Evolutionary conservation across 2,113 vertebrate species (phyloP).

Genomic region (Eolophus roseicapilla): DNA sequence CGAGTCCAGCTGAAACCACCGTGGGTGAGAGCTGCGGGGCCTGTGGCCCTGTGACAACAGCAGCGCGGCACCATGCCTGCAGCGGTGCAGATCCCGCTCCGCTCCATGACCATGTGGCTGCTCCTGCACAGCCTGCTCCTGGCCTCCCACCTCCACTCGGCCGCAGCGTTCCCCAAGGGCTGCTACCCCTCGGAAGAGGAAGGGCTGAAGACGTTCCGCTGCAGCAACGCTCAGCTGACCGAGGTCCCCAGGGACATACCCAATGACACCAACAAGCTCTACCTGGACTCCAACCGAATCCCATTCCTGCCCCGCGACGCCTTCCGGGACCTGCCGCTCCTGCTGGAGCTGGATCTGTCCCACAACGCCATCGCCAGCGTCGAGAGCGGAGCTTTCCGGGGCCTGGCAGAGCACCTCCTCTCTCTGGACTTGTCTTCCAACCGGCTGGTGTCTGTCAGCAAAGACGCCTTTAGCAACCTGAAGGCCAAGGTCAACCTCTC

Average conservation of each 20-base stretch:
- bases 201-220: constrained; percentile 87
- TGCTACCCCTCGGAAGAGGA: constrained; percentile 85
- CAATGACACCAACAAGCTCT: constrained; percentile 90
- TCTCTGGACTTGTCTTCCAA: constrained; percentile 92
- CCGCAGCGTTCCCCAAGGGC: constrained; percentile 82
- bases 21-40: background rate
- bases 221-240: constrained; percentile 88
- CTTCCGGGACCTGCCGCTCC: constrained; percentile 83
- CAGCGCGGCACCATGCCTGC: constrained; percentile 62
- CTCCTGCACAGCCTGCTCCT: constrained; percentile 86
- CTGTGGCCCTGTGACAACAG: constrained; percentile 50
- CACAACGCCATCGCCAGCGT: constrained; percentile 86
- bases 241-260: constrained; percentile 89
- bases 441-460: constrained; percentile 83
- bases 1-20: background rate
- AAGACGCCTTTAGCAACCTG: constrained; percentile 83
- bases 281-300: constrained; percentile 92
- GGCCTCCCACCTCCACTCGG: constrained; percentile 79
- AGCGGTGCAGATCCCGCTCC: constrained; percentile 73
- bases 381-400: constrained; percentile 86
- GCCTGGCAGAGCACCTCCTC: constrained; percentile 81
- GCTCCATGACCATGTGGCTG: constrained; percentile 80
- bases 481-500: constrained; percentile 90
- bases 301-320: constrained; percentile 84
- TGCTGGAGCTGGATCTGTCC: constrained; percentile 92